Evolutionary conservation across 2,888 invertebrate species (phyloP).

Genomic region (Diachrysia chrysitis): DNA sequence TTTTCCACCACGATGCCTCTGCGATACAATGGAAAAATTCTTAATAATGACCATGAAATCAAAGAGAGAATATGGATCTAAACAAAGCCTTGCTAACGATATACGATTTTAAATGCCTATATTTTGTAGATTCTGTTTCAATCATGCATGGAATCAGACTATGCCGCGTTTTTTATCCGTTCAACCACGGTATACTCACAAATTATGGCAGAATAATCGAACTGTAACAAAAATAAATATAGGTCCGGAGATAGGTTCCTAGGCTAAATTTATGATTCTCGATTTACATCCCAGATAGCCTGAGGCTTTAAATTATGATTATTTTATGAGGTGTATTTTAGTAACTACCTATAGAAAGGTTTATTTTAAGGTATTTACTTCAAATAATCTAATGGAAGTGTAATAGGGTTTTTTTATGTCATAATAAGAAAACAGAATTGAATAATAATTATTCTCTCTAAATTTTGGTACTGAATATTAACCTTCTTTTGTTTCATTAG

Average conservation of each 20-base stretch:
- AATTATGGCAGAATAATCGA: neutral
- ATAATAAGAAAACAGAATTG: no score
- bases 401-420: no score
- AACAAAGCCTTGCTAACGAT: neutral
- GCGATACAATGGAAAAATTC: neutral
- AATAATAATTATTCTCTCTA: no score
- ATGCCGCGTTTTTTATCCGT: constrained; percentile 3
- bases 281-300: neutral
- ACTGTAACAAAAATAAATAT: constrained; percentile 6
- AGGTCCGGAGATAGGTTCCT: neutral
- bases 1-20: no score
- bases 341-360: neutral
- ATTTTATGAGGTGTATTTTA: no score
- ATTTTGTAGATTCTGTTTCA: neutral
- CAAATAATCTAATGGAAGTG: neutral
- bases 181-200: neutral
- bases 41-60: neutral
- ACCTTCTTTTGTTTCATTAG: no score
- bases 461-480: no score
- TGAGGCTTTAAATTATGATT: neutral
- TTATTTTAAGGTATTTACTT: neutral
- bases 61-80: neutral
- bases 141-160: neutral
- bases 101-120: neutral
- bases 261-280: neutral